These are phyloP conservation scores for Chelidonichthys spinosus DNA, from an alignment of 2,797 vertebrate genomes.

Conservation along the genomic window DNA sequence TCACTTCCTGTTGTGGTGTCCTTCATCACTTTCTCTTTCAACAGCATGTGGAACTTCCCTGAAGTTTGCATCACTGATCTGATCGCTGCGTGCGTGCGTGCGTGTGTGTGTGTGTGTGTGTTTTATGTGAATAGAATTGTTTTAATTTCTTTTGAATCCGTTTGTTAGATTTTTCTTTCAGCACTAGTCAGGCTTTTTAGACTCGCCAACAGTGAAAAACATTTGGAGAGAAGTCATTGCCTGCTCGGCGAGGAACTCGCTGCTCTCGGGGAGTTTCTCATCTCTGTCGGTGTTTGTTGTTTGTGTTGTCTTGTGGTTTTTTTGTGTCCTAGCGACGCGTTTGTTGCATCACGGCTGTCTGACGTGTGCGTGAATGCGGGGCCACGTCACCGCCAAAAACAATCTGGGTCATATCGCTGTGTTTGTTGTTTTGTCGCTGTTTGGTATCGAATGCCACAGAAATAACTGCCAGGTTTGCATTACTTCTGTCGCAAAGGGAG, in stretches of 20 bases:
- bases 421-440: too few species aligned
- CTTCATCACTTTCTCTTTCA: conserved; percentile 77
- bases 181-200: neutral
- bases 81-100: conserved; percentile 5
- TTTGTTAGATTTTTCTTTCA: neutral
- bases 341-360: conserved; percentile 25
- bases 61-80: conserved; percentile 29
- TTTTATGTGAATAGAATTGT: neutral
- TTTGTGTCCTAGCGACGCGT: conserved; percentile 18
- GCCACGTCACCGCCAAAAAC: neutral
- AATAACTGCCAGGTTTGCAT: neutral
- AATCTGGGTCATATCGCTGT: conserved; percentile 32
- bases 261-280: conserved; percentile 56
- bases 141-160: neutral
- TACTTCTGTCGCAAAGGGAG: neutral
- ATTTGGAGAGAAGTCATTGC: neutral
- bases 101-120: neutral
- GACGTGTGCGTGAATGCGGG: conserved; percentile 28
- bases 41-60: conserved; percentile 69
- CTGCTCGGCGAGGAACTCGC: conserved; percentile 29
- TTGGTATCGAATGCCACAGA: neutral
- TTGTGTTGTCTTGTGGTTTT: conserved; percentile 55
- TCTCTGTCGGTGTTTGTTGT: conserved; percentile 27
- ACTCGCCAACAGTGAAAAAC: neutral
- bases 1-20: conserved; percentile 53